Percentiles rank a stretch among this genome's conserved stretches.
phyloP scores from a whole-genome alignment of 2,113 vertebrate species.

The Loxodonta africana region DNA sequence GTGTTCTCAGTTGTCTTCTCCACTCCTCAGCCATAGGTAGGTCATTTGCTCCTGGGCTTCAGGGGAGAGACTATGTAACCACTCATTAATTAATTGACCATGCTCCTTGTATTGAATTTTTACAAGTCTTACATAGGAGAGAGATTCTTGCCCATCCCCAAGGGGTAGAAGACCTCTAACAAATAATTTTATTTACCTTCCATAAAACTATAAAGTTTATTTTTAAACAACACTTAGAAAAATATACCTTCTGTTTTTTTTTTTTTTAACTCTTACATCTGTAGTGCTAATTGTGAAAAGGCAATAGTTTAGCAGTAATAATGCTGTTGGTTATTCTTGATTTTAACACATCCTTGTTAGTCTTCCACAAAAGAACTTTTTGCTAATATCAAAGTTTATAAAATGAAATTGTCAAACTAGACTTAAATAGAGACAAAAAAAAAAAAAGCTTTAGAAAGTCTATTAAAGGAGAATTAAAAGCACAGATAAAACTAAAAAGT shows the following conservation, averaged over 20 bases:
- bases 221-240: neutral
- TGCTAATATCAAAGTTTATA: neutral
- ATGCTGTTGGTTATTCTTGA: neutral
- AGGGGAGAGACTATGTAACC: too few relatives aligned
- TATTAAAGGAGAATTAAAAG: neutral
- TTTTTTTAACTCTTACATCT: neutral
- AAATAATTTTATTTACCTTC: neutral
- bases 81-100: too few relatives aligned
- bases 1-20: neutral
- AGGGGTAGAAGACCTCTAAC: too few relatives aligned
- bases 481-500: neutral
- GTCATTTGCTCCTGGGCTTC: neutral
- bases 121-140: neutral
- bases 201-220: neutral
- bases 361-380: neutral
- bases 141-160: too few relatives aligned
- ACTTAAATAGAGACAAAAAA: neutral
- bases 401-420: neutral
- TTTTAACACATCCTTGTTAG: neutral
- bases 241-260: neutral
- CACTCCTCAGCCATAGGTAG: neutral
- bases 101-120: neutral
- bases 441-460: neutral
- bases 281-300: neutral
- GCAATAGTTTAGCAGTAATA: neutral